Base-by-base conservation (phyloP, 2,888 invertebrate species). In the Sinotaia quadrata region DNA sequence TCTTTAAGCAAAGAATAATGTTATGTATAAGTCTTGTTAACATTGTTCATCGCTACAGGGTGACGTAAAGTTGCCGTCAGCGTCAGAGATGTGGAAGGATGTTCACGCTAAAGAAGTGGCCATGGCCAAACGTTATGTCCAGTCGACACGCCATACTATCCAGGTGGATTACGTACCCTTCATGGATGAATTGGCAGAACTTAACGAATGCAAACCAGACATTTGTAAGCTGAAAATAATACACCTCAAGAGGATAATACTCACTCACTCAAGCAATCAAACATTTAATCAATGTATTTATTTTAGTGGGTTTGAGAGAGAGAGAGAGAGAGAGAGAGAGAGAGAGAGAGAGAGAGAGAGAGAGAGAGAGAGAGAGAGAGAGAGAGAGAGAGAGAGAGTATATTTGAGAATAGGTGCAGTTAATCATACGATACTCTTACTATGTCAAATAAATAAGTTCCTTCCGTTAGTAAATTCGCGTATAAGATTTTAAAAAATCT, bases 131-230 rank as follows among this genome's bases (percentile, higher is more conserved):
- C 77, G 79, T 36, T 85, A 83, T 60, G 76, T 81, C 12, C 61
- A 74, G 36, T 80, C 82, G 5, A 77, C 75, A 41, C 73, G 88
- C 41, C 88, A 89, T 76, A 89, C 88, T 4, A 85, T 88, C 10
- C 87, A 88, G 74, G 87, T 89, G 10, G 87, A 88, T 68, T 81
- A 77, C 69, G 66, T 83, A 10, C 65, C 67, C 15, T 88, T 84
- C 74, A 88, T 89, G 88, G 89, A 89, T 72, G 87, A 89, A 67
- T 69, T 90, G 63, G 89, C 89, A 4, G 75, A 77, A 34, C 54
- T 87, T 4, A 78, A 85, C 37, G 89, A 89, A 12, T 87, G 85
- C 68, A 82, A 83, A 67, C 89, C 89, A 0, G 78, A 87, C 66
- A 59, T 88, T 34, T 60, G 83, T 81, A 77, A 81, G 75, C 74